phyloP scores from a whole-genome alignment of 2,888 invertebrate genomes.

The Amblyteles armatorius region DNA sequence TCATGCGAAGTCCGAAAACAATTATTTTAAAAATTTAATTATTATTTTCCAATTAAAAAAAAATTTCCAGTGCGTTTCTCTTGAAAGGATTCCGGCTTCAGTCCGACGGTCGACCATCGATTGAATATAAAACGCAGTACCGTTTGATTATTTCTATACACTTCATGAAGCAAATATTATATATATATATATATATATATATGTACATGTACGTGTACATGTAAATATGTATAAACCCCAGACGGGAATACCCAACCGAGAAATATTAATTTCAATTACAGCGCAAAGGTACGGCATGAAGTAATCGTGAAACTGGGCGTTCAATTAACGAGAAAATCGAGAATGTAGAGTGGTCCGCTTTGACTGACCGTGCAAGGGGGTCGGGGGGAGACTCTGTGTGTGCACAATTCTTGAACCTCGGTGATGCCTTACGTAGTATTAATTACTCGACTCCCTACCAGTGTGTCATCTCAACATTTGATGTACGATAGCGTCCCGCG shows the following conservation, averaged over 20 bases:
- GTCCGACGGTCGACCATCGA: too few species aligned
- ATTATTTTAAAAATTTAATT: too few species aligned
- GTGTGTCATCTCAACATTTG: conserved; percentile 69
- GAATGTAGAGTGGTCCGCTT: conserved; percentile 2
- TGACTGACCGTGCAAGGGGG: neutral
- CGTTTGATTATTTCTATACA: too few species aligned
- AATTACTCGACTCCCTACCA: neutral
- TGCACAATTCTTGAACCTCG: neutral
- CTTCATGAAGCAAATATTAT: too few species aligned
- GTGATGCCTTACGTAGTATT: neutral
- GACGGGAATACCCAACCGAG: neutral
- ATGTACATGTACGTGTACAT: neutral
- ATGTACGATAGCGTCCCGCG: conserved; percentile 69
- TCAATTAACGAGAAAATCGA: neutral
- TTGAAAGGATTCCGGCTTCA: too few species aligned
- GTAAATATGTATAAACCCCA: neutral
- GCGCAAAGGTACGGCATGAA: too few species aligned
- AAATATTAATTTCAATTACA: neutral
- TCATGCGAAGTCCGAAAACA: too few species aligned
- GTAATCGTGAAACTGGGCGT: conserved; percentile 1
- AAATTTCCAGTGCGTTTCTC: too few species aligned
- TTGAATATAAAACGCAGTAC: too few species aligned
- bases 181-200: too few species aligned
- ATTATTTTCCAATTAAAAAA: too few species aligned
- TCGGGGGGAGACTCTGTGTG: neutral